A percentile compares a stretch with the other conserved stretches of the same genome.
These are phyloP conservation scores for Aurelia aurita DNA, from an alignment of 30 jellyfish, hydroid and myxozoan genomes.

Conservation along the genomic window DNA sequence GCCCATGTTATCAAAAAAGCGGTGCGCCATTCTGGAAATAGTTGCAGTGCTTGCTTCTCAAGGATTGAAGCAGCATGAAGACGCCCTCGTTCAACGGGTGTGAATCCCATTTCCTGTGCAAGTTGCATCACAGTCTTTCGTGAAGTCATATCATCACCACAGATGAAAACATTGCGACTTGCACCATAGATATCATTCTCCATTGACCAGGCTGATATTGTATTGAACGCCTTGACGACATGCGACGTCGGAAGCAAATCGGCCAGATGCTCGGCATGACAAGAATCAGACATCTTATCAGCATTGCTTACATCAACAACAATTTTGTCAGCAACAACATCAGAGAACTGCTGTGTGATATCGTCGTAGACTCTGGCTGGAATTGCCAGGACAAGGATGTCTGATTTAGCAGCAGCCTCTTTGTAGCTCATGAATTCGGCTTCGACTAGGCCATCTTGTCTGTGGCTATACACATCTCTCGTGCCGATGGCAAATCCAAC, in stretches of 20 bases:
- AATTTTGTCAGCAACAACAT: constrained; percentile 36
- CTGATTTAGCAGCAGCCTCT: constrained; percentile 55
- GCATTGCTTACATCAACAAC: constrained; percentile 84
- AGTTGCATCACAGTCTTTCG: constrained; percentile 47
- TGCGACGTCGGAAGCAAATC: constrained; percentile 40
- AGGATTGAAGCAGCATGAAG: constrained; percentile 60
- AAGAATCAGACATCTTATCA: constrained; percentile 24
- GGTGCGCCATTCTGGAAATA: constrained; percentile 69
- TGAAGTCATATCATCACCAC: constrained; percentile 20
- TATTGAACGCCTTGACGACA: constrained; percentile 83
- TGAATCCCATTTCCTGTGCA: constrained; percentile 71
- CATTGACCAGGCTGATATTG: constrained; percentile 79
- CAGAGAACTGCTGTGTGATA: constrained; percentile 21
- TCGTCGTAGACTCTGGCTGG: constrained; percentile 44
- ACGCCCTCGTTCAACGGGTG: constrained; percentile 75
- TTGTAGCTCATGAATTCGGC: background rate
- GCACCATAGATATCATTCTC: constrained; percentile 65
- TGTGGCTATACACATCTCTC: no score
- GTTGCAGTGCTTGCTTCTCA: constrained; percentile 53
- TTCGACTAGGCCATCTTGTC: no score
- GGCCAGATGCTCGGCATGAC: constrained; percentile 65
- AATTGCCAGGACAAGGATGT: constrained; percentile 52
- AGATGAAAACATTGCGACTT: constrained; percentile 56
- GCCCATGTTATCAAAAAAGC: constrained; percentile 45
- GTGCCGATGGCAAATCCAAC: background rate